Evolutionary conservation across 2,113 vertebrate genomes (phyloP).

Genomic region (Hystrix cristata): DNA sequence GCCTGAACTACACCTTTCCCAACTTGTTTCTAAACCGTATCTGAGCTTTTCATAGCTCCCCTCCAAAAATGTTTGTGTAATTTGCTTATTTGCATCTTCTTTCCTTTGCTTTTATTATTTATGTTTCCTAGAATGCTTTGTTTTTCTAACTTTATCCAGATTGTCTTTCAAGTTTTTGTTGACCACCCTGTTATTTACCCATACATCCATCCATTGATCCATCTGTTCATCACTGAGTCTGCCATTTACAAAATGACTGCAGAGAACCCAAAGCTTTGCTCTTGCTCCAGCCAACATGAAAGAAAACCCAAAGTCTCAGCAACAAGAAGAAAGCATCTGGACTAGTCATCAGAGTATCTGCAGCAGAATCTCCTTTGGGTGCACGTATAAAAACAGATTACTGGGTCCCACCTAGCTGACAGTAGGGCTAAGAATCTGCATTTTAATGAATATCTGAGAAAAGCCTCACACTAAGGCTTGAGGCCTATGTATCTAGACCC

Average conservation of each 20-base stretch:
- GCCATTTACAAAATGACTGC: not conserved
- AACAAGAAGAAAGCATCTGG: not conserved
- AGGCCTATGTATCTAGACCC: not conserved
- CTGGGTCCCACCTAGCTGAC: not conserved
- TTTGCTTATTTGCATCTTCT: constrained; percentile 6
- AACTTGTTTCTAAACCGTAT: constrained; percentile 4
- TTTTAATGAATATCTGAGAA: not conserved
- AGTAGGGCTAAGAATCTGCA: not conserved
- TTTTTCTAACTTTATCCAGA: not conserved
- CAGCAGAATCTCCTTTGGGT: not conserved
- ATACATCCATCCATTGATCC: not conserved
- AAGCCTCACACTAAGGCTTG: not conserved
- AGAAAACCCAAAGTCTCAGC: not conserved
- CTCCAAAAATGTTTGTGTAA: not conserved
- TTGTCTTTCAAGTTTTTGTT: constrained; percentile 28
- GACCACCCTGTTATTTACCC: not conserved
- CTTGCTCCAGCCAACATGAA: not conserved
- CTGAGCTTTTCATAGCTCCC: not conserved
- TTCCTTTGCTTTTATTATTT: constrained; percentile 1
- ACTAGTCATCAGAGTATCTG: not conserved
- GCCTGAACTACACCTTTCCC: not conserved
- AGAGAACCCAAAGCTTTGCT: not conserved
- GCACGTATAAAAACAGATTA: not conserved
- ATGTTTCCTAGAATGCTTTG: not conserved
- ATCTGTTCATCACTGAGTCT: not conserved